Conservation (phyloP, 2,888 invertebrate genomes). For the Tachina lurida region DNA sequence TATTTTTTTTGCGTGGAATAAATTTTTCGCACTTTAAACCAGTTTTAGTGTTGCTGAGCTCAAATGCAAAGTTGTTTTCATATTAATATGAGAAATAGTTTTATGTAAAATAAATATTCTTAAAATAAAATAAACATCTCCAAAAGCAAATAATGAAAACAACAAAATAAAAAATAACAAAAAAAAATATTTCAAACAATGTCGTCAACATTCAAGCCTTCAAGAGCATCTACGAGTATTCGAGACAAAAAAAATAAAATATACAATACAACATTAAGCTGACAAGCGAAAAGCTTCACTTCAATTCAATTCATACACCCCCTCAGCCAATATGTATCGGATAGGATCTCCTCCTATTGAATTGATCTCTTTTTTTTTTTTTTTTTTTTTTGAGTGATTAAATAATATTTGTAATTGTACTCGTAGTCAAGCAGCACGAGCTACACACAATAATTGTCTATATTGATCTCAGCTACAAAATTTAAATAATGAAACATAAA, state of each 20-base stretch:
- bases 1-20: not conserved
- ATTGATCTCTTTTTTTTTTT: conserved; percentile 25
- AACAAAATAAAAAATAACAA: not conserved
- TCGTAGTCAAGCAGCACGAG: conserved; percentile 79
- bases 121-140: conserved; percentile 23
- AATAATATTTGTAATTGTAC: conserved; percentile 61
- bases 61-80: not conserved
- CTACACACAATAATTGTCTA: conserved; percentile 73
- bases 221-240: conserved; percentile 26
- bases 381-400: not conserved
- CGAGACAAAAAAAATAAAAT: conserved; percentile 15
- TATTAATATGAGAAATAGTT: not conserved
- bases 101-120: not conserved
- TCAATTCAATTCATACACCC: conserved; percentile 71
- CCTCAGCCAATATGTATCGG: conserved; percentile 14
- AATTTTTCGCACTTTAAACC: not conserved
- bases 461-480: conserved; percentile 22
- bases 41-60: not conserved
- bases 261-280: conserved; percentile 68
- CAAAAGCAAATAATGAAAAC: not conserved
- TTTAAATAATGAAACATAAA: conserved; percentile 46
- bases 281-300: conserved; percentile 72
- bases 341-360: conserved; percentile 33
- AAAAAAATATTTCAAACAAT: conserved; percentile 26
- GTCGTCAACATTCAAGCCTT: conserved; percentile 44